Conservation (phyloP, 2,797 vertebrate species). For the Phoxinus dragarum region DNA sequence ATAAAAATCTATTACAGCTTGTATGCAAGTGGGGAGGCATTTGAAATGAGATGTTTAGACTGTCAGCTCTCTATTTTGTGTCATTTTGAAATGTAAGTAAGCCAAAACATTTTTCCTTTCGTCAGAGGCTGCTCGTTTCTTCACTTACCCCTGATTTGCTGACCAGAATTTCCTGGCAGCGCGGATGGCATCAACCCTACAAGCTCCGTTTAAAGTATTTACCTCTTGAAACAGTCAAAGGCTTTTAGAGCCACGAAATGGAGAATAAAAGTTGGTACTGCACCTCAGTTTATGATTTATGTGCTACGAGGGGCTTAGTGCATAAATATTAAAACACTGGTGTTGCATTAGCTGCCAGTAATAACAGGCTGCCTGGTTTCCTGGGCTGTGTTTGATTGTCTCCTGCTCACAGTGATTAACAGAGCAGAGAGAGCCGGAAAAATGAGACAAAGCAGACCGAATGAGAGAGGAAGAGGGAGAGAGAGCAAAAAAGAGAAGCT, state of each 20-base stretch:
- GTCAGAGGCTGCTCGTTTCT: slow-evolving; percentile 38
- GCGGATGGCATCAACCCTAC: slow-evolving; percentile 50
- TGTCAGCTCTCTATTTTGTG: slow-evolving; percentile 35
- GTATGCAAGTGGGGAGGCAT: slow-evolving; percentile 26
- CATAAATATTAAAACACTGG: slow-evolving; percentile 77
- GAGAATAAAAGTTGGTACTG: slow-evolving; percentile 63
- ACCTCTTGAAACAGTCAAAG: slow-evolving; percentile 69
- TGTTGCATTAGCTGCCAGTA: slow-evolving; percentile 71
- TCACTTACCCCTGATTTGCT: slow-evolving; percentile 52
- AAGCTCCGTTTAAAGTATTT: slow-evolving; percentile 66
- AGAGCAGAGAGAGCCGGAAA: slow-evolving; percentile 45
- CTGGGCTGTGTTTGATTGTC: slow-evolving; percentile 71
- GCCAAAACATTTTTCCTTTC: slow-evolving; percentile 47
- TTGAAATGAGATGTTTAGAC: slow-evolving; percentile 38
- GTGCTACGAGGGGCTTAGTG: slow-evolving; percentile 69
- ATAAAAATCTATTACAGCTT: slow-evolving; percentile 43
- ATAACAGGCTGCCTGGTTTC: slow-evolving; percentile 76
- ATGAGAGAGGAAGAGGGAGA: slow-evolving; percentile 23
- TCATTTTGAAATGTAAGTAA: slow-evolving; percentile 41
- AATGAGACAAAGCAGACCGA: slow-evolving; percentile 21
- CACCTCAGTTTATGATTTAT: slow-evolving; percentile 72
- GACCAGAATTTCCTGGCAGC: slow-evolving; percentile 63
- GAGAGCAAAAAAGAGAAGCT: slow-evolving; percentile 38
- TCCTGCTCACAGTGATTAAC: slow-evolving; percentile 63
- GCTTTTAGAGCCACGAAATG: slow-evolving; percentile 68